phyloP scores from a whole-genome alignment of 2,113 vertebrate species.

The Elephas maximus region DNA sequence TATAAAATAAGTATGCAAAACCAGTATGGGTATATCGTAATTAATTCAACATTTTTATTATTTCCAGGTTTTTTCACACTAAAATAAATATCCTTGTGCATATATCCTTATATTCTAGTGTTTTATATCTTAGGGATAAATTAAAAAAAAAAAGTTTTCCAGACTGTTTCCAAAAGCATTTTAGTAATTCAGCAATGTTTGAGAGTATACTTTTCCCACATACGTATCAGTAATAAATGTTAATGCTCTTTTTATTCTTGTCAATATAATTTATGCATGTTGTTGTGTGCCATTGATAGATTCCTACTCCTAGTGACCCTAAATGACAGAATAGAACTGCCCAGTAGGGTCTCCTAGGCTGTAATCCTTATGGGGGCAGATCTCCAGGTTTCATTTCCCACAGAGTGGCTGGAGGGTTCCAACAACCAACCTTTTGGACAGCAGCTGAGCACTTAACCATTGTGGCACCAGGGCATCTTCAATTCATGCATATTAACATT shows the following conservation, averaged over 20 bases:
- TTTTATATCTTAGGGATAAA: not conserved
- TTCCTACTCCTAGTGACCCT: too few relatives aligned
- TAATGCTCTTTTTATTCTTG: not conserved
- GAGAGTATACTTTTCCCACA: not conserved
- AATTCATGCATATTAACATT: too few relatives aligned
- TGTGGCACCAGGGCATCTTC: too few relatives aligned
- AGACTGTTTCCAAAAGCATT: not conserved
- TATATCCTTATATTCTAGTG: not conserved
- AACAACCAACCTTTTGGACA: too few relatives aligned
- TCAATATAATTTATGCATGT: not conserved
- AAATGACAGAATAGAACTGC: too few relatives aligned
- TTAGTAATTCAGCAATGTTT: not conserved
- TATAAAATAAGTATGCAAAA: not conserved
- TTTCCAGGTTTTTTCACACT: not conserved
- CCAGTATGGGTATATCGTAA: not conserved
- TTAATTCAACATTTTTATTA: not conserved
- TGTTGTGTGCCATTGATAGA: too few relatives aligned
- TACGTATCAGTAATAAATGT: not conserved
- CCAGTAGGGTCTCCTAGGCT: too few relatives aligned
- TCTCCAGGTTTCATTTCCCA: too few relatives aligned
- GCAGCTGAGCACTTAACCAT: too few relatives aligned
- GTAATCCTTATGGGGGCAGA: too few relatives aligned
- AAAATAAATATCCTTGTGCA: not conserved
- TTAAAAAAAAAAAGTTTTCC: not conserved
- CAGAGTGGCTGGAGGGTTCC: too few relatives aligned